Evolutionary conservation across 2,113 vertebrate genomes (phyloP), one percentile per base, ranked within the genome.

Genomic region (Osmerus mordax): DNA sequence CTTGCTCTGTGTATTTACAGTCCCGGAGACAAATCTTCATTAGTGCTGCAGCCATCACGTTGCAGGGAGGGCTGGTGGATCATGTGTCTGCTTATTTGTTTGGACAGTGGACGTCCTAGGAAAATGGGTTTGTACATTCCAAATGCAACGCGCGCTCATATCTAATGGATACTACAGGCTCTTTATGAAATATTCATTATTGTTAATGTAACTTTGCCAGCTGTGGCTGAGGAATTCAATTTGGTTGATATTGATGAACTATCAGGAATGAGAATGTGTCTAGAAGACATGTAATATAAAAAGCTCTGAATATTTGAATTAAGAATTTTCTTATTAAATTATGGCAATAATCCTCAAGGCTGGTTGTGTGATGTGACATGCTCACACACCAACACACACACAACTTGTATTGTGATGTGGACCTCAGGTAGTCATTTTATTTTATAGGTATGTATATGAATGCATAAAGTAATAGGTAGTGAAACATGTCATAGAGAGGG

Each of bases 101-200:
- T 88, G 78, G 87, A 83, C 83, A 80, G 76, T 83, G 84, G 87
- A 84, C 77, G 78, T 73, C 79, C 82, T 69, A 76, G 77, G 73
- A 77, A 82, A 81, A 85, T 82, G 70, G 75, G 81, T 75, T 87
- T 83, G 79, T 85, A 85, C 77, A 80, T 84, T 84, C 70, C 77
- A 81, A 86, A 82, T 64, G 74, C 76, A 76, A 81, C 74, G 70
- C 71, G 80, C 65, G 23, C 80, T 56, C 83, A 81, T 65, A 53
- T 88, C 84, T 88, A 81, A 89, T 85, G 83, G 80, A 78, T 78
- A 81, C 75, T 83, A 81, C 77, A 58, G 71, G 73, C 66, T 81
- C 75, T 75, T 81, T 69, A 76, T 89, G 81, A 87, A 84, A 85
- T 87, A 90, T 87, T 89, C 79, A 89, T 90, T 83, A 82, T 78